These are phyloP conservation scores for Drosophila hamatofila DNA, from an alignment of 2,888 invertebrate genomes.

Conservation along the genomic window DNA sequence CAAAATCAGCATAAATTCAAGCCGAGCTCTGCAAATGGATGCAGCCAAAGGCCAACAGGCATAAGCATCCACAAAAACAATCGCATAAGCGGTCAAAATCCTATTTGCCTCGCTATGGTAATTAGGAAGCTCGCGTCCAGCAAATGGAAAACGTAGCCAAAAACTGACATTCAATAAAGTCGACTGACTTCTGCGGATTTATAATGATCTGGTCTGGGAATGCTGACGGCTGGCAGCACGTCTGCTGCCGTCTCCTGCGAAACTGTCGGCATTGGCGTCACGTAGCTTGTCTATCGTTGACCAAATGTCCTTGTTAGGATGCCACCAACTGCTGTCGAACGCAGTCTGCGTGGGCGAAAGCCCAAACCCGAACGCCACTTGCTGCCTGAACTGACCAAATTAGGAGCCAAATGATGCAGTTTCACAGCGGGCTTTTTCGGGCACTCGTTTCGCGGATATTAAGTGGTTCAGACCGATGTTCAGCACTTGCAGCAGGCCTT, in stretches of 20 bases:
- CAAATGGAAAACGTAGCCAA: conserved; percentile 42
- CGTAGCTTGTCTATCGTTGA: conserved; percentile 40
- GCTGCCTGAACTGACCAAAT: conserved; percentile 41
- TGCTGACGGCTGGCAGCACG: neutral
- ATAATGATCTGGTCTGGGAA: conserved; percentile 43
- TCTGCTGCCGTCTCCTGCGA: conserved; percentile 3
- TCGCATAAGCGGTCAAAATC: conserved; percentile 12
- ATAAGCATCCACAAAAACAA: conserved; percentile 3
- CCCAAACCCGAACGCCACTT: conserved; percentile 21
- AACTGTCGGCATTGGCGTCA: conserved; percentile 21
- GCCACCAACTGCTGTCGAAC: conserved; percentile 13
- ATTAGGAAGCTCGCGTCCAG: conserved; percentile 30
- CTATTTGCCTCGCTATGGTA: conserved; percentile 24
- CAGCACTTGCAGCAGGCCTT: conserved; percentile 13
- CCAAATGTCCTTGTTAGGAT: conserved; percentile 50
- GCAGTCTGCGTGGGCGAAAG: conserved; percentile 54
- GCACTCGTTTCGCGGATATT: conserved; percentile 59
- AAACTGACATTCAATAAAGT: conserved; percentile 43
- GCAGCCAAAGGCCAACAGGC: neutral
- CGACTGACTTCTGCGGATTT: conserved; percentile 14
- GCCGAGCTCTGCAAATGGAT: neutral
- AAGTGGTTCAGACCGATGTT: conserved; percentile 33
- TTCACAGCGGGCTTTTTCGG: conserved; percentile 30
- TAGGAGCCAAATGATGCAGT: conserved; percentile 50
- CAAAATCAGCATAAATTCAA: conserved; percentile 8